Base-by-base conservation (phyloP, 2,888 invertebrate genomes). In the Scaptodrosophila latifasciaeformis region DNA sequence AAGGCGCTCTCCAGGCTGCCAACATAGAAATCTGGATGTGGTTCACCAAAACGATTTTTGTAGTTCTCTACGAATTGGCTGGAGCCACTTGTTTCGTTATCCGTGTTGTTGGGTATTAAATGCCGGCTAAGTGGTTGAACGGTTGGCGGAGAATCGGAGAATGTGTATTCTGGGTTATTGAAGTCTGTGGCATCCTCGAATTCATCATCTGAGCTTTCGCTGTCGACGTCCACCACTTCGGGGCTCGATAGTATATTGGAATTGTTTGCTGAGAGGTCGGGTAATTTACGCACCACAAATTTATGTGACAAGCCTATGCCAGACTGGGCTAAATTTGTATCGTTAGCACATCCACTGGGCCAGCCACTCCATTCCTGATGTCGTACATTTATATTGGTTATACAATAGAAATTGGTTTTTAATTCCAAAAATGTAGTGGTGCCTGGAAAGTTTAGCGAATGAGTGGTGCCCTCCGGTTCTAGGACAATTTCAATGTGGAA, bases 1-100 rank as follows among this genome's bases (percentile, higher is more conserved):
- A 97, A 90, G 43, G 97, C 97, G 85, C 95, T 94, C 67, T 96
- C 96, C 54, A 98, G 88, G 21, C 94, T 92, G 31, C 97, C 97
- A 75, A 94, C 93, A 87, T 93, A 97, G 88, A 97, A 97, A 72
- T 92, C 90, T 1, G 97, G 97, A 86, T 94, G 94, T 74, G 92
- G 91, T 40, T 92, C 91, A 0, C 97, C 97, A 65, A 82, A 86
- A 62, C 97, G 91, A 67, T 91, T 89, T 49, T 92, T 90, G 88
- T 96, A 97, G 78, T 95, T 93, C 68, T 92, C 92, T 29, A 92
- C 90, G 88, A 98, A 97, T 86, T 94, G 92, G 79, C 94, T 90
- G 61, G 95, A 92, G 5, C 96, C 97, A 58, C 92, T 88, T 34
- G 91, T 91, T 86, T 97, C 96, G 87, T 96, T 94, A 60, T 92